A percentile compares a stretch with the other conserved stretches of the same genome.
Conservation (phyloP, 2,797 vertebrate genomes). For the Rhinogobio ventralis region DNA sequence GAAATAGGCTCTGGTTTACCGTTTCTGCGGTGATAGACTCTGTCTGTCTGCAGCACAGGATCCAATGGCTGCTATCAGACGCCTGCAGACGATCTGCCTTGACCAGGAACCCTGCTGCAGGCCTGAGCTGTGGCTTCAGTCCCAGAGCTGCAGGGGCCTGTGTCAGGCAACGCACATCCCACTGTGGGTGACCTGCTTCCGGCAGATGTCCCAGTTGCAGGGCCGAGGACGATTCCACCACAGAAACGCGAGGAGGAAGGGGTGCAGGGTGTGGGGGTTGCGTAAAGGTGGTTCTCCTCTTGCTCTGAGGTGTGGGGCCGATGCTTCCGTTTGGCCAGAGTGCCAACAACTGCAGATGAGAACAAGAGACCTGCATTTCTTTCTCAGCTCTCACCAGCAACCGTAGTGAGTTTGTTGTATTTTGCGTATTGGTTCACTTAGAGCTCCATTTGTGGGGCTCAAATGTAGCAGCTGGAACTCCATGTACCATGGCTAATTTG, state of each 20-base stretch:
- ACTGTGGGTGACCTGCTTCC: constrained; percentile 90
- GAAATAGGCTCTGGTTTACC: constrained; percentile 69
- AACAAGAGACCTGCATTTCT: constrained; percentile 4
- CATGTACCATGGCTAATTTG: background rate
- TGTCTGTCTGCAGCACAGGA: constrained; percentile 62
- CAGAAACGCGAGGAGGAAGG: constrained; percentile 77
- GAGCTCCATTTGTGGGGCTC: background rate
- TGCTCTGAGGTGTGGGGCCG: constrained; percentile 67
- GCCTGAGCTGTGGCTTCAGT: constrained; percentile 85
- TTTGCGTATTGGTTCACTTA: background rate
- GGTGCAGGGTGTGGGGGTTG: constrained; percentile 69
- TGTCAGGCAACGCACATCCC: constrained; percentile 82
- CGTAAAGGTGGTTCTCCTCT: constrained; percentile 81
- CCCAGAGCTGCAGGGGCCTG: constrained; percentile 70
- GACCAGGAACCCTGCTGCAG: constrained; percentile 74
- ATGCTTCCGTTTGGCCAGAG: constrained; percentile 59
- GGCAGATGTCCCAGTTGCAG: constrained; percentile 89
- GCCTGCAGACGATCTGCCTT: constrained; percentile 70
- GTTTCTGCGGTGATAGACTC: constrained; percentile 59
- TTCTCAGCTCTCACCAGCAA: background rate
- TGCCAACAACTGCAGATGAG: constrained; percentile 52
- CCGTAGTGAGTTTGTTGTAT: background rate
- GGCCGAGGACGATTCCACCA: constrained; percentile 82
- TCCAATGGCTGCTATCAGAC: constrained; percentile 67
- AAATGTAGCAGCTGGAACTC: background rate